phyloP scores from a whole-genome alignment of 2,113 vertebrate genomes.

The Axis porcinus region DNA sequence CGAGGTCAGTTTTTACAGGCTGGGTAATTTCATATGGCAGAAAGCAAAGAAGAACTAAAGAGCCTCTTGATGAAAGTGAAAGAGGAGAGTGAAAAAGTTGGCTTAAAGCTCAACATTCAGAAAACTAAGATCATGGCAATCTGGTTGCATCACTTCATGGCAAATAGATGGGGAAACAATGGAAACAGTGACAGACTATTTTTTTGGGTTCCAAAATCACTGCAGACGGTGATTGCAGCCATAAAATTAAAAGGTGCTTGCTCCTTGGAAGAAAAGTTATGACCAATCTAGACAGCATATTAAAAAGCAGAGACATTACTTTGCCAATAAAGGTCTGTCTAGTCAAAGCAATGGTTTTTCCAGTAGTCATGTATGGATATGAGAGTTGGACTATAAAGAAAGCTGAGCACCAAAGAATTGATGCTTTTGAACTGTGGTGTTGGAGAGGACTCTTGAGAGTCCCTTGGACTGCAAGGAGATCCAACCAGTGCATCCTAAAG shows the following conservation, averaged over 20 bases:
- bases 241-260: background rate
- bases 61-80: background rate
- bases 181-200: background rate
- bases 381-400: background rate
- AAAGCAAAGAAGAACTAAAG: background rate
- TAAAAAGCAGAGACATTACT: background rate
- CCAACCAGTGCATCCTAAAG: background rate
- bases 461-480: background rate
- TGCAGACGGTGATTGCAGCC: background rate
- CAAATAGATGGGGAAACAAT: background rate
- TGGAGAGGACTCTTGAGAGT: background rate
- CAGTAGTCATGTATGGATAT: background rate
- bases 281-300: background rate
- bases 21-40: background rate
- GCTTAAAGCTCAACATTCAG: background rate
- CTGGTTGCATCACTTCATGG: background rate
- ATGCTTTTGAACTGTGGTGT: background rate
- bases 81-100: background rate
- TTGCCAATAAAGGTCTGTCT: background rate
- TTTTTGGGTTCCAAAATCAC: background rate
- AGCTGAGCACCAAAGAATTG: fast-evolving
- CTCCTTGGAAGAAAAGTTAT: background rate
- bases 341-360: background rate
- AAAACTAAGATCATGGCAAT: background rate
- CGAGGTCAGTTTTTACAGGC: background rate